phyloP scores from a whole-genome alignment of 2,113 vertebrate genomes.

The Setophaga coronata region DNA sequence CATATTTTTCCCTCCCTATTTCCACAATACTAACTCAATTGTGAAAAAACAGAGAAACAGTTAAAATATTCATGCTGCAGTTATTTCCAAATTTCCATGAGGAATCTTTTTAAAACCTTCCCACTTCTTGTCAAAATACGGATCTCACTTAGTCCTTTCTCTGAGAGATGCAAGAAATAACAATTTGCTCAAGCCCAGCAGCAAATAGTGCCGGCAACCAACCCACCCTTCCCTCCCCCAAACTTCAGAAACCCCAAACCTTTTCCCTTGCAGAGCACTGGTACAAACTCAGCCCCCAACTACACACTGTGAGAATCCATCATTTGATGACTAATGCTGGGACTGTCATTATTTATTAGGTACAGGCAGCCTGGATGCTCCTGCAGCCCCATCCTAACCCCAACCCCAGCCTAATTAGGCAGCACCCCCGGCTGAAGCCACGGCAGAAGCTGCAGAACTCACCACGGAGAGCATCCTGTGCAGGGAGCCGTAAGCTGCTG shows the following conservation, averaged over 20 bases:
- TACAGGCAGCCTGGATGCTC: not conserved
- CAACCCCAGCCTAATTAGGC: not conserved
- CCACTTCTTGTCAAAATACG: not conserved
- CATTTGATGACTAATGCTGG: not conserved
- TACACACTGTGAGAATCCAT: not conserved
- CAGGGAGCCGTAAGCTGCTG: constrained; percentile 75
- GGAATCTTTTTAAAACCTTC: not conserved
- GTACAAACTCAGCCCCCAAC: not conserved
- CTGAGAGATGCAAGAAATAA: not conserved
- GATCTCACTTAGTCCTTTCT: not conserved
- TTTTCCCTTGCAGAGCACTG: not conserved
- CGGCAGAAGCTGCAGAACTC: constrained; percentile 16
- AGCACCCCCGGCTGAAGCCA: not conserved
- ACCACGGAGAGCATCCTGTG: constrained; percentile 79
- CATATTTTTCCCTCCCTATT: not conserved
- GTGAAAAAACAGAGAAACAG: not conserved
- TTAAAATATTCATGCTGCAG: not conserved
- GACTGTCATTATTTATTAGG: not conserved
- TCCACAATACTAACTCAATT: not conserved
- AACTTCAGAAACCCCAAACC: not conserved
- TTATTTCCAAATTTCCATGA: not conserved
- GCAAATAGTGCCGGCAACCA: not conserved
- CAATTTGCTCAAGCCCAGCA: not conserved
- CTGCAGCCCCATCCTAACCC: not conserved
- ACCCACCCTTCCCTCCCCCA: not conserved